Evolutionary conservation across 2,113 vertebrate species (phyloP).

Genomic region (Hypanus sabinus): DNA sequence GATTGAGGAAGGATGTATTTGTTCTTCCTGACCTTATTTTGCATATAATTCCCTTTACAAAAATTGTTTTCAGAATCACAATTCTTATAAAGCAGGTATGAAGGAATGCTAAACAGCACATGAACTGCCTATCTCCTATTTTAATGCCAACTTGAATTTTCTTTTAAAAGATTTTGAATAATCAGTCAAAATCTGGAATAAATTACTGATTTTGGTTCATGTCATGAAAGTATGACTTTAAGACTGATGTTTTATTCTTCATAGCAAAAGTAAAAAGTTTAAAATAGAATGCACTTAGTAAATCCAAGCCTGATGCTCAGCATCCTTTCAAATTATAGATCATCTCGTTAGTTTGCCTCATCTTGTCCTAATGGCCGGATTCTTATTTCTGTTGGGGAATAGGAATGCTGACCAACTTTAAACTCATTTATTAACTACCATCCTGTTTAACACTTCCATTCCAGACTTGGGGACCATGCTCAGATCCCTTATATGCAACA

Average conservation of each 20-base stretch:
- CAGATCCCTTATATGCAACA: not conserved
- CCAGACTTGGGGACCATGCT: not conserved
- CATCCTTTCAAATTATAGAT: not conserved
- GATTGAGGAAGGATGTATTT: not conserved
- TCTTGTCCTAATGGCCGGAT: not conserved
- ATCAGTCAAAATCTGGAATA: not conserved
- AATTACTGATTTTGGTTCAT: not conserved
- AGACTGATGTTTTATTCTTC: not conserved
- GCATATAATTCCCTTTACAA: not conserved
- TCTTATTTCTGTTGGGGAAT: not conserved
- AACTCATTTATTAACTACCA: not conserved
- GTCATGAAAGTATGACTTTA: not conserved
- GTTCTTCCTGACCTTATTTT: not conserved
- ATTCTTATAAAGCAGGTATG: not conserved
- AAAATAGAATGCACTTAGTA: not conserved
- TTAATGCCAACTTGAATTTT: not conserved
- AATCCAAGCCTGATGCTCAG: not conserved
- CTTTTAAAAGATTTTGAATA: not conserved
- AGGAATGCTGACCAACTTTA: not conserved
- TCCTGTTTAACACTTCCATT: not conserved
- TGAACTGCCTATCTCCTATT: not conserved
- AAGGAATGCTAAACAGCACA: not conserved
- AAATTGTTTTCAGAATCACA: not conserved
- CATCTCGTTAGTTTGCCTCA: not conserved
- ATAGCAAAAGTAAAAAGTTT: not conserved